Percentiles rank a stretch among this genome's conserved stretches.
These are phyloP conservation scores for Sarcophaga subvicina DNA, from an alignment of 2,888 invertebrate genomes.

Conservation along the genomic window DNA sequence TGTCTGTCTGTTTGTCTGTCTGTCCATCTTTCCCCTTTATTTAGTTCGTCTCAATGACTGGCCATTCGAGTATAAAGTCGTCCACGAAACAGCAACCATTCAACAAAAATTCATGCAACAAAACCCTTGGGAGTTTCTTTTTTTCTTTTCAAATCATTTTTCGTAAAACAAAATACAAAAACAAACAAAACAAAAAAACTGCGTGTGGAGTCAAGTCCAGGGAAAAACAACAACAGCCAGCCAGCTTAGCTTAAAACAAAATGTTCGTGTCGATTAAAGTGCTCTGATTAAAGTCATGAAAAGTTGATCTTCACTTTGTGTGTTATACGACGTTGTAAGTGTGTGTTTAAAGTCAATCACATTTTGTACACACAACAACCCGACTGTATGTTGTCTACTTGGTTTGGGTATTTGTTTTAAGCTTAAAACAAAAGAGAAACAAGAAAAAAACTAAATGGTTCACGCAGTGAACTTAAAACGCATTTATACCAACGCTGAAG, in stretches of 20 bases:
- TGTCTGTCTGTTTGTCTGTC: conserved; percentile 1
- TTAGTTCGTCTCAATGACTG: no score
- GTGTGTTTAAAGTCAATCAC: conserved; percentile 65
- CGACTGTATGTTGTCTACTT: not conserved
- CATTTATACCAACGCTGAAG: conserved; percentile 35
- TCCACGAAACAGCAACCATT: conserved; percentile 33
- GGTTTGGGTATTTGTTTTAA: conserved; percentile 43
- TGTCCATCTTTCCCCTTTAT: not conserved
- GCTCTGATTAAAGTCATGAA: conserved; percentile 72
- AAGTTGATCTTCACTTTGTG: conserved; percentile 66
- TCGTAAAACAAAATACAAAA: not conserved
- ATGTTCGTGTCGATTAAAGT: conserved; percentile 74
- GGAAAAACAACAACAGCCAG: conserved; percentile 32
- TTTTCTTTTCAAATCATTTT: conserved; percentile 1
- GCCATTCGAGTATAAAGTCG: not conserved
- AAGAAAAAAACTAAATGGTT: conserved; percentile 61
- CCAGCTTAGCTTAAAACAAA: conserved; percentile 65
- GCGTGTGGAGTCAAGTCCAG: conserved; percentile 63
- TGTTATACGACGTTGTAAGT: not conserved
- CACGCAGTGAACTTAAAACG: conserved; percentile 67
- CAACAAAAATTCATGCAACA: conserved; percentile 25
- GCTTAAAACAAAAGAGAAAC: conserved; percentile 17
- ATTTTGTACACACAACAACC: conserved; percentile 22
- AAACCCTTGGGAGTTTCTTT: conserved; percentile 68
- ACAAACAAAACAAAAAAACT: conserved; percentile 45